Evolutionary conservation across 1,140 invertebrate genomes (phyloP).

Genomic region (roundworm (Caenorhabditis elegans)): DNA sequence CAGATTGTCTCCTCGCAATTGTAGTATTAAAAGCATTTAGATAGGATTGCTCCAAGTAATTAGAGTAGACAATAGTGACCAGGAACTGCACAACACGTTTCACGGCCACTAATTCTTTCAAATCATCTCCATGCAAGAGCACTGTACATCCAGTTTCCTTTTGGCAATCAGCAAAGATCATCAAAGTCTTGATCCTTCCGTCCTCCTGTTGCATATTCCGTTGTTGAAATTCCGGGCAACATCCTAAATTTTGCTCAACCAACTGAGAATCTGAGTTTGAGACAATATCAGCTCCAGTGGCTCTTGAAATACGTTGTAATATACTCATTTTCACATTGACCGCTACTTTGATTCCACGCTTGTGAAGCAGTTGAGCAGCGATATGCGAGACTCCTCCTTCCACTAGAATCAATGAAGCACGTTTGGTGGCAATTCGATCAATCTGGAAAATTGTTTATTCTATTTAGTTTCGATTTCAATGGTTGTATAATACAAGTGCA

Average conservation of each 20-base stretch:
- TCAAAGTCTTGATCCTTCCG: slow-evolving; percentile 67
- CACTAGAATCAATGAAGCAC: slow-evolving; percentile 84
- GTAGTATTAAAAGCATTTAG: slow-evolving; percentile 54
- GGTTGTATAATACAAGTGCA: too few relatives aligned
- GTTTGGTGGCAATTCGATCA: slow-evolving; percentile 80
- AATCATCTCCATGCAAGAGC: slow-evolving; percentile 78
- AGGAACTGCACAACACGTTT: slow-evolving; percentile 60
- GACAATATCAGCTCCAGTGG: slow-evolving; percentile 82
- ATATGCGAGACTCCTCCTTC: slow-evolving; percentile 68
- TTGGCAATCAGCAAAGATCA: slow-evolving; percentile 81
- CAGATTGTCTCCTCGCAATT: slow-evolving; percentile 61
- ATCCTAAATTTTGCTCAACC: slow-evolving; percentile 79
- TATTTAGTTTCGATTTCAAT: too few relatives aligned
- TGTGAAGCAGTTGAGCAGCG: slow-evolving; percentile 17
- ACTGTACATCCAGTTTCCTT: slow-evolving; percentile 85
- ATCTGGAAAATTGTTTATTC: slow-evolving; percentile 68
- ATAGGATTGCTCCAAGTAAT: slow-evolving; percentile 55
- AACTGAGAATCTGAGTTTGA: slow-evolving; percentile 86
- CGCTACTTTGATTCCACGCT: background rate
- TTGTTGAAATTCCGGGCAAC: slow-evolving; percentile 82
- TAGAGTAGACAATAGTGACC: slow-evolving; percentile 46
- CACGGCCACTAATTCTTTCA: slow-evolving; percentile 75
- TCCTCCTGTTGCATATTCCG: slow-evolving; percentile 73
- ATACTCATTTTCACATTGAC: slow-evolving; percentile 31
- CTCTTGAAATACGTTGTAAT: slow-evolving; percentile 74